phyloP scores from a whole-genome alignment of 2,888 invertebrate genomes.

The Ophion ventricosus region DNA sequence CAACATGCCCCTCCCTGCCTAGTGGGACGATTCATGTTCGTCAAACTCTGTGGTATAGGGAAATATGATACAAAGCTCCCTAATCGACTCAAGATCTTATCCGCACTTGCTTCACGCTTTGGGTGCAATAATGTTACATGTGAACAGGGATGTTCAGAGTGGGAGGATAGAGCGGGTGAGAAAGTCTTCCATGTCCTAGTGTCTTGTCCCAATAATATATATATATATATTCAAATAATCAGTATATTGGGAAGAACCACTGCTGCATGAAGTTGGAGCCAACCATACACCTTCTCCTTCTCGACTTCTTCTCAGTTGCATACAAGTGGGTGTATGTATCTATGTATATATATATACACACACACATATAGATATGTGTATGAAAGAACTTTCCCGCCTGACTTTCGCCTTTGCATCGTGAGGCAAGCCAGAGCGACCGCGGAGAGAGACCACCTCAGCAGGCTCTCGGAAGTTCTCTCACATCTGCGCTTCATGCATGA shows the following conservation, averaged over 20 bases:
- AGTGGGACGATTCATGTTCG: not conserved
- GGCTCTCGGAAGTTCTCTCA: constrained; percentile 58
- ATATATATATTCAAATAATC: constrained; percentile 31
- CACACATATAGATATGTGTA: constrained; percentile 3
- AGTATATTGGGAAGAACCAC: constrained; percentile 26
- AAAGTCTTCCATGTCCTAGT: constrained; percentile 38
- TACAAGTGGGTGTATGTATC: not conserved
- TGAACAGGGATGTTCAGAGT: not conserved
- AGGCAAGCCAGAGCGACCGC: constrained; percentile 22
- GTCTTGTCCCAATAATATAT: constrained; percentile 8
- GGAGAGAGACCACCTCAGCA: constrained; percentile 19
- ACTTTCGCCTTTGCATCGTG: constrained; percentile 53
- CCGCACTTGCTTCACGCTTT: constrained; percentile 49
- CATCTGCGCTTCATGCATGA: constrained; percentile 54
- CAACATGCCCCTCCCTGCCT: no score
- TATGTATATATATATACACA: not conserved
- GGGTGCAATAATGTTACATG: constrained; percentile 57
- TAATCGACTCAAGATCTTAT: constrained; percentile 60
- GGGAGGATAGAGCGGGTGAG: constrained; percentile 40
- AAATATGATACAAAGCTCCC: constrained; percentile 52
- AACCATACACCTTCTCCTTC: constrained; percentile 25
- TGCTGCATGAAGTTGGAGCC: constrained; percentile 26
- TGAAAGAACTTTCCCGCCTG: constrained; percentile 32
- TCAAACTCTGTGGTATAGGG: constrained; percentile 15
- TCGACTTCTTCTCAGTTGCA: constrained; percentile 37